Evolutionary conservation across 2,888 invertebrate species (phyloP), one percentile per base, ranked within the genome.

Genomic region (Platerodrilus igneus): DNA sequence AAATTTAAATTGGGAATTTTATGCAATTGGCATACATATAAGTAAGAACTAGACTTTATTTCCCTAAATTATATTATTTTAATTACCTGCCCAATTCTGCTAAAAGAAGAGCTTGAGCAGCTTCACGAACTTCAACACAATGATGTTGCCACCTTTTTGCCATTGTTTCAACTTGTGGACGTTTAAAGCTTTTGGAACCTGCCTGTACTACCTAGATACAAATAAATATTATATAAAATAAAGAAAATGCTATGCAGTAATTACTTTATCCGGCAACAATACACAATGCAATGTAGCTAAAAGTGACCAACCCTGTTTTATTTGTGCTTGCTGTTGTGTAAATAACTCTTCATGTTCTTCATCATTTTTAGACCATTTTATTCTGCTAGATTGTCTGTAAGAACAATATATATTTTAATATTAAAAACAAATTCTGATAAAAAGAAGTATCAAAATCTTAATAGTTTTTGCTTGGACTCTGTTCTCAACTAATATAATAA

Each of bases 71-170:
- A n/a, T n/a, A n/a, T n/a, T n/a, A n/a, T n/a, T n/a, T n/a, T n/a
- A n/a, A n/a, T 47, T 23, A 74, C 74, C 92, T 77, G 45, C 86
- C 81, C 16, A 99, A 72, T 69, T 99, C 99, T 0, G 97, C 94
- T 8, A 97, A 72, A 0, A 99, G 72, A 17, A 99, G 72, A 6
- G 96, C 95, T 62, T 99, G 99, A 0, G 96, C 90, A 0, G 97
- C 97, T 68, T 97, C 95, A 3, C 99, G 75, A 28, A 94, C 93
- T 73, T 99, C 97, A 3, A 97, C 77, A 66, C 97, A 99, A 56
- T 95, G 89, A 71, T 99, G 97, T 66, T 99, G 97, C 99, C 99
- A 99, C 45, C 95, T 77, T 10, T 95, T 81, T 1, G 96, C 97
- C 74, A 99, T 77, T 83, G 95, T 90, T 69, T 99, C 97, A 3